Conservation (phyloP, 2,113 vertebrate species). For the Cyanoramphus novaezelandiae region DNA sequence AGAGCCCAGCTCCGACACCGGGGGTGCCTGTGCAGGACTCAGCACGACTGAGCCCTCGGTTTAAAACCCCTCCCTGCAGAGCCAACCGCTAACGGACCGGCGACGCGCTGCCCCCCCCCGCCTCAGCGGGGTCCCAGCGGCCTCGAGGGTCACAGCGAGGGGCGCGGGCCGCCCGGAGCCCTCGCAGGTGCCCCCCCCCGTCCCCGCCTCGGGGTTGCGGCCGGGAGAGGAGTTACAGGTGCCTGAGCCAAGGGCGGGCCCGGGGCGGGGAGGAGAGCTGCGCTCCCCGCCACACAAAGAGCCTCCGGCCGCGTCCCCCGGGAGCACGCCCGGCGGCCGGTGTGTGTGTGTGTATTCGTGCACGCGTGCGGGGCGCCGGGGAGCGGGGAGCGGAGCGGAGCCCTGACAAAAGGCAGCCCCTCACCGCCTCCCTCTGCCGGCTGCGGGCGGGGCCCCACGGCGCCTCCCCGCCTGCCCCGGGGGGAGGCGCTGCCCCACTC, state of each 20-base stretch:
- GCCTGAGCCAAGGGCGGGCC: not conserved
- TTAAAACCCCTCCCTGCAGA: not conserved
- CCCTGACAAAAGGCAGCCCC: slow-evolving; percentile 19
- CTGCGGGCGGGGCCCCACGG: slow-evolving; percentile 29
- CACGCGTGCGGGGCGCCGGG: not conserved
- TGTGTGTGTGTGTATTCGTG: too few species aligned
- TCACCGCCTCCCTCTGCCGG: not conserved
- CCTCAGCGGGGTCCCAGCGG: not conserved
- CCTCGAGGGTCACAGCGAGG: not conserved
- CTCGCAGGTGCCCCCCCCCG: not conserved
- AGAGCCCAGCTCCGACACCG: not conserved
- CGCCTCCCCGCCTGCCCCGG: not conserved
- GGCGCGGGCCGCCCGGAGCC: not conserved
- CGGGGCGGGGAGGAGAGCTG: too few species aligned
- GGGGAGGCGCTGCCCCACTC: not conserved
- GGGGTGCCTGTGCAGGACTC: not conserved
- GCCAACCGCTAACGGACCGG: not conserved
- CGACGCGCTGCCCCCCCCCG: not conserved
- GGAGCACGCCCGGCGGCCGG: not conserved
- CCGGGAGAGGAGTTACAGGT: not conserved
- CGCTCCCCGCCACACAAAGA: not conserved
- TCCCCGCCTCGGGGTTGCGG: not conserved
- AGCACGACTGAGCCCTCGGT: rapidly evolving
- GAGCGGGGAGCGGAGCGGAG: not conserved
- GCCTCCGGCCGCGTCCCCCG: not conserved